A percentile compares a stretch with the other conserved stretches of the same genome.
phyloP scores from a whole-genome alignment of 2,797 vertebrate genomes.

The Anableps anableps region DNA sequence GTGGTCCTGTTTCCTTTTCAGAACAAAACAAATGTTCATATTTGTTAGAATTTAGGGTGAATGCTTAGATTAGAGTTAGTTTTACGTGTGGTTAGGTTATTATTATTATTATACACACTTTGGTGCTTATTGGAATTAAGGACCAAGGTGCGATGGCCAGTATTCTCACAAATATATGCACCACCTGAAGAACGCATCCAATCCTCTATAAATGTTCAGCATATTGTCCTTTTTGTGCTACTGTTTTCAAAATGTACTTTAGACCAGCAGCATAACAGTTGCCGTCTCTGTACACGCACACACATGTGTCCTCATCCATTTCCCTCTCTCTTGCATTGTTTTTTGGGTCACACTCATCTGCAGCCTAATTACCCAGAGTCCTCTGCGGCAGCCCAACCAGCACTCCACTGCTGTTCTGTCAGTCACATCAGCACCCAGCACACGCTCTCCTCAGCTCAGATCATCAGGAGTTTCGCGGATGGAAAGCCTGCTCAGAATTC shows the following conservation, averaged over 20 bases:
- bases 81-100: neutral
- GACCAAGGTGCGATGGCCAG: neutral
- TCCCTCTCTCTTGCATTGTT: slow-evolving; percentile 53
- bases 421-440: slow-evolving; percentile 75
- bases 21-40: neutral
- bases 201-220: slow-evolving; percentile 17
- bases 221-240: slow-evolving; percentile 32
- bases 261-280: slow-evolving; percentile 34
- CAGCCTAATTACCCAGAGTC: slow-evolving; percentile 76
- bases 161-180: neutral
- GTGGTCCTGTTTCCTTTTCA: neutral
- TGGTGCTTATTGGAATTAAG: neutral
- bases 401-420: slow-evolving; percentile 66
- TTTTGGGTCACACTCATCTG: slow-evolving; percentile 72
- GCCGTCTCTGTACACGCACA: slow-evolving; percentile 18
- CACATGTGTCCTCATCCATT: slow-evolving; percentile 25
- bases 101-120: too few species aligned
- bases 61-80: neutral
- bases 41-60: neutral
- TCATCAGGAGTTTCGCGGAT: slow-evolving; percentile 80
- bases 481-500: slow-evolving; percentile 80
- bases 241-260: slow-evolving; percentile 40
- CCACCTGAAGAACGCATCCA: slow-evolving; percentile 20
- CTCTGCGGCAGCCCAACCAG: slow-evolving; percentile 63
- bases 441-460: slow-evolving; percentile 73